Evolutionary conservation across 2,888 invertebrate species (phyloP).

Genomic region (Colletes collaris): DNA sequence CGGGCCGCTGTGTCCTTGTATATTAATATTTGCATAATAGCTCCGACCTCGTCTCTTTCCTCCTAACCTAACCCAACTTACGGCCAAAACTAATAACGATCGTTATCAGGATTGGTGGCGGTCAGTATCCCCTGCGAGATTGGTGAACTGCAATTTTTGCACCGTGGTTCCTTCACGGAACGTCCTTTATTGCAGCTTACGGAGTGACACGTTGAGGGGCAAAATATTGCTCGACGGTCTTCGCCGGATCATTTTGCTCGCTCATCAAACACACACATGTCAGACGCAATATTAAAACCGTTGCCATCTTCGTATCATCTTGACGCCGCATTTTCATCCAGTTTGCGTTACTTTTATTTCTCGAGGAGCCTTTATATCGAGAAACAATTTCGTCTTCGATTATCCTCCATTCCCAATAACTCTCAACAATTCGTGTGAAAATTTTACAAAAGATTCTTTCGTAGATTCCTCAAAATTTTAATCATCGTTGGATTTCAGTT

Average conservation of each 20-base stretch:
- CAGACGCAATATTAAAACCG: conserved; percentile 7
- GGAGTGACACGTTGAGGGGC: conserved; percentile 15
- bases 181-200: conserved; percentile 36
- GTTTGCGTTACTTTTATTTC: too few relatives aligned
- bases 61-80: conserved; percentile 25
- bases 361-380: too few relatives aligned
- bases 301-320: not conserved
- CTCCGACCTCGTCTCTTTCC: conserved; percentile 36
- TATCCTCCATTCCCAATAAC: too few relatives aligned
- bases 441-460: too few relatives aligned
- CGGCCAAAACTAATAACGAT: conserved; percentile 27
- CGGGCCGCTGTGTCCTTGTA: conserved; percentile 25
- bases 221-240: conserved; percentile 24
- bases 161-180: conserved; percentile 27
- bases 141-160: conserved; percentile 45
- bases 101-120: conserved; percentile 24
- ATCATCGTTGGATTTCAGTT: too few relatives aligned
- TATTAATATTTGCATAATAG: conserved; percentile 51
- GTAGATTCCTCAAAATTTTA: too few relatives aligned
- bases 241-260: not conserved
- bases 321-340: not conserved
- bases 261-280: conserved; percentile 8
- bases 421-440: too few relatives aligned
- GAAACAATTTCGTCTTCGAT: too few relatives aligned
- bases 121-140: conserved; percentile 28